phyloP scores from a whole-genome alignment of 2,888 invertebrate species.

The Cryptocephalus moraei region DNA sequence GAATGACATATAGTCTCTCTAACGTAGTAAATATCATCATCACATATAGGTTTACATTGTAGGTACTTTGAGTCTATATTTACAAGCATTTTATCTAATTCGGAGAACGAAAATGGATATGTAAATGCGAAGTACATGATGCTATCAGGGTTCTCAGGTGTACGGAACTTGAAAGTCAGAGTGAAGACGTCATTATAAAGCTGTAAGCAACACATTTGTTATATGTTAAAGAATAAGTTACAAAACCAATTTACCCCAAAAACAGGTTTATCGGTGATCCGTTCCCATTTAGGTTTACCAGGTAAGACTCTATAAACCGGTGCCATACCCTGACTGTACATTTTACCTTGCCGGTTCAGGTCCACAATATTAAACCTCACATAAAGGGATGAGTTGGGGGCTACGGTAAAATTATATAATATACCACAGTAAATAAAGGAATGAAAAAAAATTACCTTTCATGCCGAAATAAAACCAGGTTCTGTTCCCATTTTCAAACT shows the following conservation, averaged over 20 bases:
- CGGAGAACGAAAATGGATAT: slow-evolving; percentile 79
- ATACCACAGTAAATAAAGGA: neutral
- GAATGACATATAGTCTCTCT: slow-evolving; percentile 72
- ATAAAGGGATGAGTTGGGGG: slow-evolving; percentile 42
- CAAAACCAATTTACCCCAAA: slow-evolving; percentile 50
- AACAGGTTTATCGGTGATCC: slow-evolving; percentile 68
- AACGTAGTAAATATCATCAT: slow-evolving; percentile 73
- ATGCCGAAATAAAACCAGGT: slow-evolving; percentile 92
- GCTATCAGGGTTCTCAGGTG: slow-evolving; percentile 59
- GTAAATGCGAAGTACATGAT: slow-evolving; percentile 84
- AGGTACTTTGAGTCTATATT: slow-evolving; percentile 55
- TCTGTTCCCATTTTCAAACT: slow-evolving; percentile 79
- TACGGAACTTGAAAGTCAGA: slow-evolving; percentile 61
- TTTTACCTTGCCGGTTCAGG: slow-evolving; percentile 80
- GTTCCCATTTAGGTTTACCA: slow-evolving; percentile 72
- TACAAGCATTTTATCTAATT: slow-evolving; percentile 63
- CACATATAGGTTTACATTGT: slow-evolving; percentile 29
- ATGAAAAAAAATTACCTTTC: slow-evolving; percentile 32
- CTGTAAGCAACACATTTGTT: slow-evolving; percentile 36
- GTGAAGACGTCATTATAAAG: slow-evolving; percentile 63
- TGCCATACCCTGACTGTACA: slow-evolving; percentile 86
- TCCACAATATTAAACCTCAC: slow-evolving; percentile 79
- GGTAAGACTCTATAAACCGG: slow-evolving; percentile 70
- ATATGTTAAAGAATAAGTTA: too few relatives aligned
- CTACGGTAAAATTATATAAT: slow-evolving; percentile 21